Conservation (phyloP, 2,797 vertebrate species). For the Salarias fasciatus region DNA sequence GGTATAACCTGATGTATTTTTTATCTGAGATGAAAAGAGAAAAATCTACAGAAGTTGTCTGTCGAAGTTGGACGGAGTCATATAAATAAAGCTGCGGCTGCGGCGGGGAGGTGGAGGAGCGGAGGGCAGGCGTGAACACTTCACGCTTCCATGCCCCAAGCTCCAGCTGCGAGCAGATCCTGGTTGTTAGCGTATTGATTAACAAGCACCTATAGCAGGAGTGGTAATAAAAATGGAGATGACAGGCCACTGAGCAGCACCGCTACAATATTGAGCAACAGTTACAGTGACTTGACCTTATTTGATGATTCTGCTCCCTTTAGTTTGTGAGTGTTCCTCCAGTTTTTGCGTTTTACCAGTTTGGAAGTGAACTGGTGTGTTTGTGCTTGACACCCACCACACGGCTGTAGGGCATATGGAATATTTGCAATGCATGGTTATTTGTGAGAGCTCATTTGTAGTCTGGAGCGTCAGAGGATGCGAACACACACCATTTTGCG, state of each 20-base stretch:
- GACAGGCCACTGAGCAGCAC: constrained; percentile 62
- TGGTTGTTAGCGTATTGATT: constrained; percentile 69
- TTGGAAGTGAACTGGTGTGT: constrained; percentile 27
- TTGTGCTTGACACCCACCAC: constrained; percentile 34
- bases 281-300: constrained; percentile 14
- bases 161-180: constrained; percentile 37
- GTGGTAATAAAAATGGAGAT: constrained; percentile 66
- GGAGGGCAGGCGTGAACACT: constrained; percentile 46
- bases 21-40: not conserved
- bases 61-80: not conserved
- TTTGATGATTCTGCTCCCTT: constrained; percentile 27
- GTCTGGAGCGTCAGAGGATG: constrained; percentile 11
- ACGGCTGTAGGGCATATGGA: constrained; percentile 40
- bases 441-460: too few relatives aligned
- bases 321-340: not conserved
- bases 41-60: constrained; percentile 1
- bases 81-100: constrained; percentile 9
- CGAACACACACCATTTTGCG: constrained; percentile 39
- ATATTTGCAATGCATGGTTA: too few relatives aligned
- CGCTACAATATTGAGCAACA: constrained; percentile 21
- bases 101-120: constrained; percentile 22
- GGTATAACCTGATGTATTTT: not conserved
- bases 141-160: constrained; percentile 56
- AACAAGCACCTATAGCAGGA: constrained; percentile 54
- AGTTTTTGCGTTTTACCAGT: constrained; percentile 5